A percentile compares a stretch with the other conserved stretches of the same genome.
These are phyloP conservation scores for Hipposideros larvatus DNA, from an alignment of 2,797 vertebrate species.

Conservation along the genomic window DNA sequence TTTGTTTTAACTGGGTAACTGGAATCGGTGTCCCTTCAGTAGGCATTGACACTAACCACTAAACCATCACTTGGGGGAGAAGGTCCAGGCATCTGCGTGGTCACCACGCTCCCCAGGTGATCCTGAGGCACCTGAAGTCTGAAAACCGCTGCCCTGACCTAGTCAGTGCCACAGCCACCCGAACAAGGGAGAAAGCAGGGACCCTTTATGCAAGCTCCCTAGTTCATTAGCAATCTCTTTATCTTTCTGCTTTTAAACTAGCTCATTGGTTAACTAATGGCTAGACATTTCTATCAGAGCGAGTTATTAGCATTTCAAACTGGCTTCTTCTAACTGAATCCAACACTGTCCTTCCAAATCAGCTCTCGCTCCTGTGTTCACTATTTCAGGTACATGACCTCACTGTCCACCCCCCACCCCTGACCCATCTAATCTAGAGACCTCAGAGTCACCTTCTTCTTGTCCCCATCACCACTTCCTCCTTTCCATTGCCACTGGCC, in stretches of 20 bases:
- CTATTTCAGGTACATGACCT: neutral
- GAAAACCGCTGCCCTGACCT: neutral
- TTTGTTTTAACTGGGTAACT: neutral
- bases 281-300: neutral
- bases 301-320: neutral
- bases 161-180: neutral
- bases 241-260: neutral
- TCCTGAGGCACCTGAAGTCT: neutral
- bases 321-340: neutral
- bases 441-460: neutral
- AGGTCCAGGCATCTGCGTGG: fast-evolving
- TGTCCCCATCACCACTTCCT: neutral
- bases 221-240: neutral
- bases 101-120: neutral
- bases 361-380: neutral
- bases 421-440: neutral
- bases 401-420: neutral
- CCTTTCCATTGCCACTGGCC: neutral
- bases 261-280: neutral
- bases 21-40: neutral
- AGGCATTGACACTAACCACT: neutral
- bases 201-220: fast-evolving
- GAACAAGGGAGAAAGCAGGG: neutral
- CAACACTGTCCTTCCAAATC: neutral
- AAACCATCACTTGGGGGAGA: neutral